These are phyloP conservation scores for Stegana nigrithorax DNA, from an alignment of 2,888 invertebrate genomes.

Conservation along the genomic window DNA sequence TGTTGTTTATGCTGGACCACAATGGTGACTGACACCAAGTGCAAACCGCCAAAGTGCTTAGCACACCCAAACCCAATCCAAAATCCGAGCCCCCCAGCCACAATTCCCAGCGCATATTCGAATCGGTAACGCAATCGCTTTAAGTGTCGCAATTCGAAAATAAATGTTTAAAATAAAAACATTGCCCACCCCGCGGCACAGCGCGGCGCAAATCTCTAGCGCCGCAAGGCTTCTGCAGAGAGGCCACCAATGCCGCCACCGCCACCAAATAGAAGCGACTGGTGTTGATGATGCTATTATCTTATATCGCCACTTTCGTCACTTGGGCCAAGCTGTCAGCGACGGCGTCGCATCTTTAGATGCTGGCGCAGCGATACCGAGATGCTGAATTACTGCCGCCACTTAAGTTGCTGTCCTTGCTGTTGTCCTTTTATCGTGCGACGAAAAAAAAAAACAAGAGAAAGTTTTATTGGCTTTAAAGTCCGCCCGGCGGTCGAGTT, in stretches of 20 bases:
- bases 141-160: conserved; percentile 23
- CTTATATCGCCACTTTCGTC: conserved; percentile 51
- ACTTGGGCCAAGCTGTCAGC: conserved; percentile 41
- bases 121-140: too few relatives aligned
- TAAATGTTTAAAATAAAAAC: conserved; percentile 37
- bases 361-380: conserved; percentile 15
- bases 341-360: conserved; percentile 11
- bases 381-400: conserved; percentile 32
- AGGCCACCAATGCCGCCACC: not conserved
- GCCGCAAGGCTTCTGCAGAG: not conserved
- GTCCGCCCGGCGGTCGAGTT: conserved; percentile 39
- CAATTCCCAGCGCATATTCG: too few relatives aligned
- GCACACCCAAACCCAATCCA: too few relatives aligned
- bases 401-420: conserved; percentile 38
- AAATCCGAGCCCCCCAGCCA: too few relatives aligned
- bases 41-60: too few relatives aligned
- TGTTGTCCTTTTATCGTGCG: not conserved
- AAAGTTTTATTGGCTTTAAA: conserved; percentile 68
- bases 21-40: too few relatives aligned
- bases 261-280: conserved; percentile 2
- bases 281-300: conserved; percentile 67
- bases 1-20: conserved; percentile 23
- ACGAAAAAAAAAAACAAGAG: conserved; percentile 59
- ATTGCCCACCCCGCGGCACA: conserved; percentile 33
- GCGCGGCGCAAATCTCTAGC: not conserved